Evolutionary conservation across 2,888 invertebrate genomes (phyloP).

Genomic region (Aquatica leii): DNA sequence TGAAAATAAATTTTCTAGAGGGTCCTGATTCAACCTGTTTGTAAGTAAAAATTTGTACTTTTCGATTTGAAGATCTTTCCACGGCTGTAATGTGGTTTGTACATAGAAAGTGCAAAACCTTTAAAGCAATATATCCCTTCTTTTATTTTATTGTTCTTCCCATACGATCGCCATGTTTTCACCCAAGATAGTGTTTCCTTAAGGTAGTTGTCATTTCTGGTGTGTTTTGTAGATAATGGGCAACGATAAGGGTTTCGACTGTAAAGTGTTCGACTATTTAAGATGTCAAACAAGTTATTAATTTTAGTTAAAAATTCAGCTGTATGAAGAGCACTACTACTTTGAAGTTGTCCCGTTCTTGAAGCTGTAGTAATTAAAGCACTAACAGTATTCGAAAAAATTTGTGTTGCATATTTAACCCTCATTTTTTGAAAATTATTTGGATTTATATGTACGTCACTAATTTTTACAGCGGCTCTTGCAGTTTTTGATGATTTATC

Average conservation of each 20-base stretch:
- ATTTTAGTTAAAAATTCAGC: too few species aligned
- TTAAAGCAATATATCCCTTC: too few species aligned
- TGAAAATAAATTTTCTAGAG: neutral
- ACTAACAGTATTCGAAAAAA: neutral
- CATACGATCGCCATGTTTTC: too few species aligned
- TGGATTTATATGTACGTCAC: neutral
- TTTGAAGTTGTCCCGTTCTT: too few species aligned
- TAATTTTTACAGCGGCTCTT: neutral
- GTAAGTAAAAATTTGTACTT: neutral
- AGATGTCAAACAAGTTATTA: too few species aligned
- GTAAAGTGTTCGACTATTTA: too few species aligned
- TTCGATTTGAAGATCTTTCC: neutral
- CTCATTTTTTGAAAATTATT: neutral
- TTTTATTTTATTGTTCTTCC: too few species aligned
- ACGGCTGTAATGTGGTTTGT: neutral
- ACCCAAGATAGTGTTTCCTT: too few species aligned
- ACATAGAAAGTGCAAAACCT: neutral
- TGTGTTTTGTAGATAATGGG: too few species aligned
- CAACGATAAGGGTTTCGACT: too few species aligned
- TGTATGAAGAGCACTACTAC: too few species aligned
- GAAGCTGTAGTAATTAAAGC: neutral
- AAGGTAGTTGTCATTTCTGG: too few species aligned
- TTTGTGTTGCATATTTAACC: neutral
- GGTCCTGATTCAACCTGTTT: neutral
- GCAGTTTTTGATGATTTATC: neutral